phyloP scores from a whole-genome alignment of 2,888 invertebrate species.

The Nebria brevicollis region DNA sequence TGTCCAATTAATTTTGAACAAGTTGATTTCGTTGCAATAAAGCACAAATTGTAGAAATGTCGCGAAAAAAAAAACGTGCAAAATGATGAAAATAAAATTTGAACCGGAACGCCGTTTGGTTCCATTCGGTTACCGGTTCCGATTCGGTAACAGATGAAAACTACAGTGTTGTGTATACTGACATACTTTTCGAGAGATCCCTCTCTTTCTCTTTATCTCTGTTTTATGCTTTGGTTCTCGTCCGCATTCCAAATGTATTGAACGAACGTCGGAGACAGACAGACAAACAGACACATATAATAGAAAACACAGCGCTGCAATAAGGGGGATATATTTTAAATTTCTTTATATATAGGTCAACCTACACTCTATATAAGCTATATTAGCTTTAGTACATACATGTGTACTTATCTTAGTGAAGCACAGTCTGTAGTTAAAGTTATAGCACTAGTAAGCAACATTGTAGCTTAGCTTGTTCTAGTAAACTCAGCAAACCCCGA shows the following conservation, averaged over 20 bases:
- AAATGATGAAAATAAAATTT: neutral
- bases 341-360: neutral
- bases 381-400: too few species aligned
- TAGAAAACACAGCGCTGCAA: neutral
- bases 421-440: neutral
- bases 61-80: too few species aligned
- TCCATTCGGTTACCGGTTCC: neutral
- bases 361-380: too few species aligned
- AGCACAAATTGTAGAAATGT: too few species aligned
- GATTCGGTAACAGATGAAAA: neutral
- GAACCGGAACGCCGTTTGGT: neutral
- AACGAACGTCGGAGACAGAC: neutral
- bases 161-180: neutral
- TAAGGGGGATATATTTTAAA: neutral
- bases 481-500: neutral
- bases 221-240: neutral
- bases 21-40: too few species aligned
- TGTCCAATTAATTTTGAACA: too few species aligned
- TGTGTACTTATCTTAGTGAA: too few species aligned
- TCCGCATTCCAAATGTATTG: slow-evolving; percentile 1
- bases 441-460: neutral
- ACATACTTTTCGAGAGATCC: neutral
- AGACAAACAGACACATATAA: neutral
- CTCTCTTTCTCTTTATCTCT: neutral
- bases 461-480: neutral